Conservation (phyloP, 2,113 vertebrate species). For the Calyptommatus sinebrachiatus region DNA sequence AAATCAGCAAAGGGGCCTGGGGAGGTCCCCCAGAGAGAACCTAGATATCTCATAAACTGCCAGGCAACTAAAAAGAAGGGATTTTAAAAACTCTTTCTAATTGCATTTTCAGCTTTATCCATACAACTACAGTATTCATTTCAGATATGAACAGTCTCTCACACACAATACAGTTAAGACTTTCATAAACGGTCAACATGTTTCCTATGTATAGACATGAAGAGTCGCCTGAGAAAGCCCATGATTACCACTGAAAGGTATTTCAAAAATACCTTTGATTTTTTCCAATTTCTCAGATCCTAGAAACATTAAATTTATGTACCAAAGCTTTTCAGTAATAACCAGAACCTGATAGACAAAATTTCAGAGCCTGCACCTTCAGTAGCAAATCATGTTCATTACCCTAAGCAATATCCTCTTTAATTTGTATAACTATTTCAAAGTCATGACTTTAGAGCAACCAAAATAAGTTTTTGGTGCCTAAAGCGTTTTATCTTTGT, state of each 20-base stretch:
- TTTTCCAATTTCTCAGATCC: not conserved
- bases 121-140: conserved; percentile 21
- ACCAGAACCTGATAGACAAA: not conserved
- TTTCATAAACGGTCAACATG: conserved; percentile 29
- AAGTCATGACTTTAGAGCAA: too few relatives aligned
- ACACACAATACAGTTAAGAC: conserved; percentile 43
- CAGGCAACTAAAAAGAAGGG: conserved; percentile 44
- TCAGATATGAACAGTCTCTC: conserved; percentile 30
- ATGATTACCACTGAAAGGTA: not conserved
- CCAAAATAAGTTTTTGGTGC: too few relatives aligned
- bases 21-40: not conserved
- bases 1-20: not conserved
- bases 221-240: not conserved
- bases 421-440: not conserved
- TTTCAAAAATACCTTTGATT: not conserved
- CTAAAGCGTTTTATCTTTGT: too few relatives aligned
- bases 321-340: not conserved
- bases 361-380: not conserved
- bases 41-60: not conserved
- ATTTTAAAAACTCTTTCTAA: conserved; percentile 12
- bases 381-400: not conserved
- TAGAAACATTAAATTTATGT: not conserved
- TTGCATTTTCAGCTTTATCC: conserved; percentile 47
- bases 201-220: not conserved
- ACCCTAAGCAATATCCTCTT: not conserved